These are phyloP conservation scores for Chanos chanos DNA, from an alignment of 2,797 vertebrate species.

Conservation along the genomic window DNA sequence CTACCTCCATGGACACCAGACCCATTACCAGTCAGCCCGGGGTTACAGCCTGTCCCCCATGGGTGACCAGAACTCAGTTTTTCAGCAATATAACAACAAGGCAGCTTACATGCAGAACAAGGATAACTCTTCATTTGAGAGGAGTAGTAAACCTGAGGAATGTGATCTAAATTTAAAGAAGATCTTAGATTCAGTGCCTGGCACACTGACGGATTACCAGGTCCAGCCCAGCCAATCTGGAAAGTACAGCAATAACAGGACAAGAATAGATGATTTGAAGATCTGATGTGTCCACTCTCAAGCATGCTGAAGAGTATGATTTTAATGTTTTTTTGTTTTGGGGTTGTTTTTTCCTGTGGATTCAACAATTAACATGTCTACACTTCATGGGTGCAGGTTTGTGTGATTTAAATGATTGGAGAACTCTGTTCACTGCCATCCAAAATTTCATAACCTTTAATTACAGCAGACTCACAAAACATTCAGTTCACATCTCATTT, in stretches of 20 bases:
- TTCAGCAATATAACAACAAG: conserved; percentile 66
- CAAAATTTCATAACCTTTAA: neutral
- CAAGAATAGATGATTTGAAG: conserved; percentile 75
- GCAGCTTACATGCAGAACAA: conserved; percentile 72
- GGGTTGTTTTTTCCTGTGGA: neutral
- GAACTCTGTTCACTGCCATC: neutral
- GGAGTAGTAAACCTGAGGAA: conserved; percentile 68
- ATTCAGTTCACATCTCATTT: no score
- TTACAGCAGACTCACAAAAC: neutral
- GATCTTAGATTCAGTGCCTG: conserved; percentile 58
- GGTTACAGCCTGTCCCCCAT: conserved; percentile 62
- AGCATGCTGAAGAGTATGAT: neutral
- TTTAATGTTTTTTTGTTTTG: neutral
- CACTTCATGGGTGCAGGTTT: no score
- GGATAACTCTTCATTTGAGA: conserved; percentile 75
- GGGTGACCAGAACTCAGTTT: conserved; percentile 58
- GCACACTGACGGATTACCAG: conserved; percentile 58
- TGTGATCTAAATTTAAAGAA: conserved; percentile 64
- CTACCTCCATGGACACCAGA: conserved; percentile 59
- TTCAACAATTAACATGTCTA: neutral
- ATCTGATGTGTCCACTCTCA: conserved; percentile 56
- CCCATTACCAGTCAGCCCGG: conserved; percentile 55
- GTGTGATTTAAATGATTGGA: neutral
- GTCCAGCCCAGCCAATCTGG: conserved; percentile 52
- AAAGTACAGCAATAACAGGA: conserved; percentile 73